Evolutionary conservation across 2,888 invertebrate genomes (phyloP).

Genomic region (Marronus borbonicus): DNA sequence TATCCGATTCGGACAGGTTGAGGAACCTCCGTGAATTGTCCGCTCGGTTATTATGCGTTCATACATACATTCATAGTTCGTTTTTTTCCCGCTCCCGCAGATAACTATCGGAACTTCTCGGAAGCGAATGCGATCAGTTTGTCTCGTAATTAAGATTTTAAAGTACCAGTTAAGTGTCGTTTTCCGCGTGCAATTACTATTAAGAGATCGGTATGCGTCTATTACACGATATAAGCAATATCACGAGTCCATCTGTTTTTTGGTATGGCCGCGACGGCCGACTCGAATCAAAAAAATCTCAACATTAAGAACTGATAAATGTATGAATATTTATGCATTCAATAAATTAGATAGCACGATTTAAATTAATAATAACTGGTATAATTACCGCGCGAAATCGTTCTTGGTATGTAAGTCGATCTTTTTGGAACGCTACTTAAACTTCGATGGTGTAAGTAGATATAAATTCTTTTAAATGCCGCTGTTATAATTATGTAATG

Average conservation of each 20-base stretch:
- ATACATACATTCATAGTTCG: not conserved
- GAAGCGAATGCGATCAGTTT: conserved; percentile 20
- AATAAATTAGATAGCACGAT: conserved; percentile 48
- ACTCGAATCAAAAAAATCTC: conserved; percentile 1
- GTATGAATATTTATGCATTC: conserved; percentile 42
- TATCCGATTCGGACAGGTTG: not conserved
- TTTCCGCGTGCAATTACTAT: conserved; percentile 36
- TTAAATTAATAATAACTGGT: conserved; percentile 49
- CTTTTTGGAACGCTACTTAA: not conserved
- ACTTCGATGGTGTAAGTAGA: conserved; percentile 18
- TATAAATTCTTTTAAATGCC: conserved; percentile 30
- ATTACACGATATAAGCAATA: conserved; percentile 39
- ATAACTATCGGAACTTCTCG: conserved; percentile 30
- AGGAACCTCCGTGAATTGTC: conserved; percentile 8
- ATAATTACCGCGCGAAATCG: not conserved
- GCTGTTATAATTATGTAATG: conserved; percentile 30
- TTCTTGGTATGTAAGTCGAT: conserved; percentile 14
- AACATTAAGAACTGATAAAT: conserved; percentile 1
- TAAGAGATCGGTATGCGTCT: conserved; percentile 43
- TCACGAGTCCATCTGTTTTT: conserved; percentile 22
- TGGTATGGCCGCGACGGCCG: not conserved
- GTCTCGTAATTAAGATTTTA: conserved; percentile 51
- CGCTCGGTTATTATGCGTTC: conserved; percentile 1
- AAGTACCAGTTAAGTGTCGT: conserved; percentile 47
- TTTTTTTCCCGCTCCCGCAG: conserved; percentile 11